Conservation (phyloP, 2,797 vertebrate species). For the Heliangelus exortis region DNA sequence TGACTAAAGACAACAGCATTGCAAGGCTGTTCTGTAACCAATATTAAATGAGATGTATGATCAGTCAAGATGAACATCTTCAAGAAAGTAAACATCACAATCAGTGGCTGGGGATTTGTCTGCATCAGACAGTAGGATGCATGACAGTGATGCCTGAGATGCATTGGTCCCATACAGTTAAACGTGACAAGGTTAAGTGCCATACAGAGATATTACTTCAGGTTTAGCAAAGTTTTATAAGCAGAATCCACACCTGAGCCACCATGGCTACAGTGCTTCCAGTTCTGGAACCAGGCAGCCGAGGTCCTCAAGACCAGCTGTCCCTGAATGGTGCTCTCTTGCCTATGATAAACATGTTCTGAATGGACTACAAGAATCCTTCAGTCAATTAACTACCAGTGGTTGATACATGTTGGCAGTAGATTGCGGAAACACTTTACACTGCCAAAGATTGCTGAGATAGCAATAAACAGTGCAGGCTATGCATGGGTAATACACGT, state of each 20-base stretch:
- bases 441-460: slow-evolving; percentile 5
- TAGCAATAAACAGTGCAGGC: neutral
- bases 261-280: neutral
- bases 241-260: neutral
- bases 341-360: neutral
- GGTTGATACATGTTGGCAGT: neutral
- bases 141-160: neutral
- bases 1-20: neutral
- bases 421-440: neutral
- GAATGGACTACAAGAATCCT: neutral
- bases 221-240: neutral
- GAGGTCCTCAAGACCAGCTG: neutral
- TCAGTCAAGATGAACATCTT: neutral
- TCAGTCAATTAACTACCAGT: slow-evolving; percentile 1
- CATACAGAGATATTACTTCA: neutral
- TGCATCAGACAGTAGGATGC: neutral
- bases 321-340: neutral
- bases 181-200: neutral
- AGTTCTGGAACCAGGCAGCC: neutral
- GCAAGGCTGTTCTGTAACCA: neutral
- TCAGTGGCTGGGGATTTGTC: neutral
- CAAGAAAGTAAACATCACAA: neutral
- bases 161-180: neutral
- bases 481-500: neutral
- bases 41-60: neutral